Percentiles rank a stretch among this genome's conserved stretches.
Evolutionary conservation across 2,888 invertebrate species (phyloP).

Genomic region (Chironomus riparius): DNA sequence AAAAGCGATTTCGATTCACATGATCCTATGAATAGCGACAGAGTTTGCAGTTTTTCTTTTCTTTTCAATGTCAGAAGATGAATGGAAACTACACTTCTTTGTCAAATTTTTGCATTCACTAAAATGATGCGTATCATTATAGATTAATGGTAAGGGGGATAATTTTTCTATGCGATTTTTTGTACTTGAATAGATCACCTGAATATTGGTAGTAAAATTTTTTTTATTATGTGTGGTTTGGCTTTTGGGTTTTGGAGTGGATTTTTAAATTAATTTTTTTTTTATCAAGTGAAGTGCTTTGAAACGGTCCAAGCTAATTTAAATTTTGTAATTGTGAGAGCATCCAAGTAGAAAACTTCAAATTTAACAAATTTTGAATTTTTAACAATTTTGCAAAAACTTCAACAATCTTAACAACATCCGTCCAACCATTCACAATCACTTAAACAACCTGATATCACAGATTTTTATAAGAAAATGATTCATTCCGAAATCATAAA

Average conservation of each 20-base stretch:
- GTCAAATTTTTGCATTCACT: not conserved
- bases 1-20: not conserved
- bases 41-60: not conserved
- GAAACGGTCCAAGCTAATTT: too few species aligned
- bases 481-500: not conserved
- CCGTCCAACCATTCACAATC: too few species aligned
- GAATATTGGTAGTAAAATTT: not conserved
- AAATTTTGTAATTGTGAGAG: too few species aligned
- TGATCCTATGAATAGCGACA: not conserved
- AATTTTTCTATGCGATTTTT: not conserved
- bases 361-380: too few species aligned
- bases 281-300: too few species aligned
- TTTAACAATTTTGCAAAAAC: too few species aligned
- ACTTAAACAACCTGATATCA: too few species aligned
- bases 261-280: not conserved
- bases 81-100: not conserved
- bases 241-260: not conserved
- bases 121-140: not conserved
- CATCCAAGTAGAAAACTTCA: too few species aligned
- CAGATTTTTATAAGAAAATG: not conserved
- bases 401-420: too few species aligned
- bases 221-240: not conserved
- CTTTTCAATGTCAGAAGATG: not conserved
- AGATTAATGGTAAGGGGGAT: not conserved
- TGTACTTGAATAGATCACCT: constrained; percentile 23